Evolutionary conservation across 53 echinoderm and acorn worm genomes (phyloP).

Genomic region (Luidia sarsii): DNA sequence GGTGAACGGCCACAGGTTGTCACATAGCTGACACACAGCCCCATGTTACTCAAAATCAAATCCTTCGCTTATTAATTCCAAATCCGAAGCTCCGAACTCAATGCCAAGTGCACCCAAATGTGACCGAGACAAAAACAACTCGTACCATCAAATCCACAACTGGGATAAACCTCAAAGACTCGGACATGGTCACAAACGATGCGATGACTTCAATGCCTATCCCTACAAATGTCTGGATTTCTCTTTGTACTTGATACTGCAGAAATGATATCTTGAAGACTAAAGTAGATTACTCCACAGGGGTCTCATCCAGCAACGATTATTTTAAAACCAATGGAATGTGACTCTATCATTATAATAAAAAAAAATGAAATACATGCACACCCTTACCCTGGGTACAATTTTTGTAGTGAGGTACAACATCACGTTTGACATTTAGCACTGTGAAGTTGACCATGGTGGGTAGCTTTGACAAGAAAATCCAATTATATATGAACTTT

Average conservation of each 20-base stretch:
- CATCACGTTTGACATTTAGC: slow-evolving; percentile 28
- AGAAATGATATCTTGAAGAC: too few species aligned
- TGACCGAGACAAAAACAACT: too few species aligned
- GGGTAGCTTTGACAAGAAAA: background rate
- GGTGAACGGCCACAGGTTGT: slow-evolving; percentile 43
- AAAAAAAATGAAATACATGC: slow-evolving; percentile 4
- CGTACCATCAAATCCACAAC: too few species aligned
- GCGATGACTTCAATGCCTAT: too few species aligned
- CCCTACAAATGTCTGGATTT: too few species aligned
- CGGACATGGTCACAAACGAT: too few species aligned
- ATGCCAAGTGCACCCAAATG: too few species aligned
- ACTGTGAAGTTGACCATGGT: background rate
- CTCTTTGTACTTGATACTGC: too few species aligned
- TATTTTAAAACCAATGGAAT: slow-evolving; percentile 37
- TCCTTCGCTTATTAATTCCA: too few species aligned
- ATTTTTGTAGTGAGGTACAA: background rate
- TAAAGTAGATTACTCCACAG: background rate
- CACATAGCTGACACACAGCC: slow-evolving; percentile 37
- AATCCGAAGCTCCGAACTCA: too few species aligned
- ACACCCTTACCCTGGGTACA: background rate
- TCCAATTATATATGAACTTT: slow-evolving; percentile 8
- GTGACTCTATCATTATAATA: slow-evolving; percentile 1
- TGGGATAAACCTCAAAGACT: too few species aligned
- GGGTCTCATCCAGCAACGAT: slow-evolving; percentile 21
- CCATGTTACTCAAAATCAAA: slow-evolving; percentile 13